These are phyloP conservation scores for Echiichthys vipera DNA, from an alignment of 2,797 vertebrate species.

Conservation along the genomic window DNA sequence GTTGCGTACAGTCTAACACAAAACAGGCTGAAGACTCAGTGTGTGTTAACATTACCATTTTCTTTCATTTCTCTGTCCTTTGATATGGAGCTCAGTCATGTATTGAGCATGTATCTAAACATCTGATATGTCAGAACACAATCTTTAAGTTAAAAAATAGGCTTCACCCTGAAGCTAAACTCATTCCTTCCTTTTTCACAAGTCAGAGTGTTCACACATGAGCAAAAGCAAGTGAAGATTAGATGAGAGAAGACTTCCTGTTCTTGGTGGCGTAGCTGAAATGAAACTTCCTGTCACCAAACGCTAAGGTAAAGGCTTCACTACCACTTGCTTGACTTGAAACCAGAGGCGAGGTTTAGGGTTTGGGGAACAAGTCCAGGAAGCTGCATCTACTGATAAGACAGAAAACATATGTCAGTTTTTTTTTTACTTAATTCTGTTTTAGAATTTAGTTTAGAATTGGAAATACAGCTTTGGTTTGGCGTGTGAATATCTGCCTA, in stretches of 20 bases:
- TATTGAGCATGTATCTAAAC: neutral
- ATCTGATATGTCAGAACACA: neutral
- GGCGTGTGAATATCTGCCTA: slow-evolving; percentile 60
- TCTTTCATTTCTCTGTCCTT: neutral
- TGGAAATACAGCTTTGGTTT: slow-evolving; percentile 15
- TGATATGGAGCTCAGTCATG: neutral
- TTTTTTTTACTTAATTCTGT: slow-evolving; percentile 33
- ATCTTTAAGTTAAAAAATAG: neutral
- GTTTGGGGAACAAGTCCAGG: slow-evolving; percentile 85
- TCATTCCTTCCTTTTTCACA: neutral
- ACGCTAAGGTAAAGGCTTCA: slow-evolving; percentile 84
- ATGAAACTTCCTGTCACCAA: slow-evolving; percentile 82
- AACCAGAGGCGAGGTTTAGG: slow-evolving; percentile 80
- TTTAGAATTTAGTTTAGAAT: neutral
- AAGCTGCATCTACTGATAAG: slow-evolving; percentile 87
- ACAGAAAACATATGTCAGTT: slow-evolving; percentile 78
- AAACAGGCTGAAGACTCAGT: neutral
- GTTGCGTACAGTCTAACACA: neutral
- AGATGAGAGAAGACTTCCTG: slow-evolving; percentile 75
- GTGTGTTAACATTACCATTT: neutral
- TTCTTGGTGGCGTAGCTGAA: slow-evolving; percentile 82
- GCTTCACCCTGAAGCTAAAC: neutral
- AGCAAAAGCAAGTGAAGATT: slow-evolving; percentile 50
- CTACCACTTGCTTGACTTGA: slow-evolving; percentile 66
- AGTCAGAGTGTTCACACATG: slow-evolving; percentile 41